Evolutionary conservation across 2,888 invertebrate genomes (phyloP).

Genomic region (Rhabditophanes sp.): DNA sequence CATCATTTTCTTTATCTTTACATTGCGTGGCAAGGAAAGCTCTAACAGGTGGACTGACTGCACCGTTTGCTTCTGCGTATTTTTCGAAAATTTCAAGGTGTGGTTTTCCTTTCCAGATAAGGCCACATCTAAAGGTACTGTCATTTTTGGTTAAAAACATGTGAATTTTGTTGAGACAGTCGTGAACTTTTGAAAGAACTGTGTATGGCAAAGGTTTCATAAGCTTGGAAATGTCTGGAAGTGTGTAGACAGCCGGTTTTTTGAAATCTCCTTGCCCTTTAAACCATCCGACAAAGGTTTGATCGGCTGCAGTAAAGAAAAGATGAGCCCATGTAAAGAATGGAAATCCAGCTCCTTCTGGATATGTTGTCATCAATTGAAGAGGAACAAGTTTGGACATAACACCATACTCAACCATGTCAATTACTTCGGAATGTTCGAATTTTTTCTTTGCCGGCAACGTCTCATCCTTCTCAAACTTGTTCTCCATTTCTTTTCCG

Average conservation of each 20-base stretch:
- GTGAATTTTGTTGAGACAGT: conserved; percentile 38
- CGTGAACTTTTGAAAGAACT: conserved; percentile 40
- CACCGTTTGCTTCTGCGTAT: conserved; percentile 22
- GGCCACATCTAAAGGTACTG: conserved; percentile 31
- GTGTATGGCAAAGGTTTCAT: conserved; percentile 43
- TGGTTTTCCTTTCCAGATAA: conserved; percentile 39
- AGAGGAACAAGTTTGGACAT: conserved; percentile 15
- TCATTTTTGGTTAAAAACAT: conserved; percentile 41
- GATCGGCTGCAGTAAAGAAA: conserved; percentile 32
- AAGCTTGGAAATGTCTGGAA: conserved; percentile 39
- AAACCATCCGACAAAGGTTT: conserved; percentile 41
- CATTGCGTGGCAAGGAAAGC: conserved; percentile 33
- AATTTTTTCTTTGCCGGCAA: conserved; percentile 26
- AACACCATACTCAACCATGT: conserved; percentile 29
- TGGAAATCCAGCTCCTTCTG: conserved; percentile 39
- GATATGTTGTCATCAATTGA: conserved; percentile 39
- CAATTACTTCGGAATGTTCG: conserved; percentile 21
- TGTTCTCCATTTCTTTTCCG: conserved; percentile 17
- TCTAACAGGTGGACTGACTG: conserved; percentile 28
- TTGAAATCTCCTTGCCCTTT: conserved; percentile 42
- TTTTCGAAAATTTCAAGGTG: conserved; percentile 24
- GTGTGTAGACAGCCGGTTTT: conserved; percentile 34
- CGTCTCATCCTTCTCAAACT: conserved; percentile 4
- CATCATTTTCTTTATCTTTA: conserved; percentile 21
- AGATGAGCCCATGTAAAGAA: conserved; percentile 44